Percentiles rank a stretch among this genome's conserved stretches.
These are phyloP conservation scores for Liposcelis brunnea DNA, from an alignment of 2,888 invertebrate genomes.

Conservation along the genomic window DNA sequence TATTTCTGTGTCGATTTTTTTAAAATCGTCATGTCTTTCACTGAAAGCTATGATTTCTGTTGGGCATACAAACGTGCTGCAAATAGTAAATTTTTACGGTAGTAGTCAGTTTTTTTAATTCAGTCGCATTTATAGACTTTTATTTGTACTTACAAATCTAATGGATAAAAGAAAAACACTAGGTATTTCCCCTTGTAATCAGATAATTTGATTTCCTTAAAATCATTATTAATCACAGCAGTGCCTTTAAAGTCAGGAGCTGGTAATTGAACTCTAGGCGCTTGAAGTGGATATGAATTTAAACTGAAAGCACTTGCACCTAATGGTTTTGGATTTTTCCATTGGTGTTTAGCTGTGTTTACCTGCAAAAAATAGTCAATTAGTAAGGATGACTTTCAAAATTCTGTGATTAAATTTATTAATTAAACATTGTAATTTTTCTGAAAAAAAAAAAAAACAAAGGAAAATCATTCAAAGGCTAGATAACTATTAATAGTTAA, in stretches of 20 bases:
- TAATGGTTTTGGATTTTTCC: too few relatives aligned
- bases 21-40: constrained; percentile 65
- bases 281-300: constrained; percentile 8
- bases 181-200: constrained; percentile 86
- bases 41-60: constrained; percentile 91
- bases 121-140: background rate
- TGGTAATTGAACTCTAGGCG: constrained; percentile 49
- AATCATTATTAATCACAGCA: constrained; percentile 72
- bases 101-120: background rate
- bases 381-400: too few relatives aligned
- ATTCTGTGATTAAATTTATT: too few relatives aligned
- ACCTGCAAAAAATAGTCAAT: background rate
- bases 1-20: constrained; percentile 60
- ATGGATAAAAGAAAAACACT: constrained; percentile 82
- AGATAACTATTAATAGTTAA: too few relatives aligned
- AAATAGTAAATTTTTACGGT: constrained; percentile 23
- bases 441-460: too few relatives aligned
- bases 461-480: too few relatives aligned
- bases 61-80: constrained; percentile 92
- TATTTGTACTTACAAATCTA: constrained; percentile 70
- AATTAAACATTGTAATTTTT: too few relatives aligned
- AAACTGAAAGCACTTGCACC: too few relatives aligned
- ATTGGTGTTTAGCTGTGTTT: too few relatives aligned
- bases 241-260: constrained; percentile 75
- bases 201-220: constrained; percentile 61